A percentile compares a stretch with the other conserved stretches of the same genome.
Evolutionary conservation across 1,140 invertebrate species (phyloP).

Genomic region (Anoplolepis gracilipes): DNA sequence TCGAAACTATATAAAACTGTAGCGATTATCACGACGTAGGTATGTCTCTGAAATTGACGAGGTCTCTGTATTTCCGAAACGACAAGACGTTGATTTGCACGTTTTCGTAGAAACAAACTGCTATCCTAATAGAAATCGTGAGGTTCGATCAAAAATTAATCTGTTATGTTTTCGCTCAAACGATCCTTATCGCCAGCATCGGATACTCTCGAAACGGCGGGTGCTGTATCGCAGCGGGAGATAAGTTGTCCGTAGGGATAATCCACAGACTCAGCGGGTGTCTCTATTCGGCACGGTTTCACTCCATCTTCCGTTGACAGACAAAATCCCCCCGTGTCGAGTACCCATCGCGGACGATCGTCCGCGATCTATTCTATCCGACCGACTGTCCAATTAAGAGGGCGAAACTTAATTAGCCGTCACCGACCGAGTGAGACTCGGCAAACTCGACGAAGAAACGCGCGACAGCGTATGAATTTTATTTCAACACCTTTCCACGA

Average conservation of each 20-base stretch:
- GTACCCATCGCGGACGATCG: slow-evolving; percentile 53
- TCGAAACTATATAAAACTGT: too few relatives aligned
- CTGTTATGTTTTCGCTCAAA: slow-evolving; percentile 51
- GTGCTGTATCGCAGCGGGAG: slow-evolving; percentile 66
- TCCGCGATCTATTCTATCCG: slow-evolving; percentile 76
- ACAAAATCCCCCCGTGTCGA: slow-evolving; percentile 81
- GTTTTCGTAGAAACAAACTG: neutral
- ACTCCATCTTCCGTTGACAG: slow-evolving; percentile 86
- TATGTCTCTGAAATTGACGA: neutral
- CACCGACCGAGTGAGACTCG: slow-evolving; percentile 29
- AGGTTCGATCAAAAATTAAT: slow-evolving; percentile 55
- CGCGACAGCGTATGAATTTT: slow-evolving; percentile 12
- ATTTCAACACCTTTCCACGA: slow-evolving; percentile 19
- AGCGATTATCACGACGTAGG: neutral
- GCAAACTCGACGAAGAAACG: slow-evolving; percentile 8
- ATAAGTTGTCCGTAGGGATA: slow-evolving; percentile 78
- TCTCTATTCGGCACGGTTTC: slow-evolving; percentile 83
- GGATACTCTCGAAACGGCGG: slow-evolving; percentile 14
- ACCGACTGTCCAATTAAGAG: slow-evolving; percentile 82
- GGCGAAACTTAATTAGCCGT: slow-evolving; percentile 83
- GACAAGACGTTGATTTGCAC: neutral
- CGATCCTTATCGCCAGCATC: slow-evolving; percentile 52
- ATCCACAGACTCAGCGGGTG: slow-evolving; percentile 83
- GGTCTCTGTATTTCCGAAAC: neutral
- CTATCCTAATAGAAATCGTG: neutral